Evolutionary conservation across 2,888 invertebrate genomes (phyloP).

Genomic region (Dolichomitus sp.): DNA sequence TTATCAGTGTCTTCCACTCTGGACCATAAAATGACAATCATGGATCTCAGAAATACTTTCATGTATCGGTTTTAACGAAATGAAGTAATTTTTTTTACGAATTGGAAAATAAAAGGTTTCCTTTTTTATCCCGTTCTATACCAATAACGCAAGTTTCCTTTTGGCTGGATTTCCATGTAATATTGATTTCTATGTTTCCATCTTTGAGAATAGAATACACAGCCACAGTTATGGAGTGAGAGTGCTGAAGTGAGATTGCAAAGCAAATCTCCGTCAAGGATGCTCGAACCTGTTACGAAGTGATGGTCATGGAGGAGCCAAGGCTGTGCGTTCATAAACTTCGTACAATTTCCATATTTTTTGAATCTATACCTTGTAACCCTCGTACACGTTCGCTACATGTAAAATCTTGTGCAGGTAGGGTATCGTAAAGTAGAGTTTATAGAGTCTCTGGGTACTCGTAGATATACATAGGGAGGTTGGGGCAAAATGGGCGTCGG

Average conservation of each 20-base stretch:
- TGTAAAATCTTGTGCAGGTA: neutral
- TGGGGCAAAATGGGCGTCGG: no score
- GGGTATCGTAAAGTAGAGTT: neutral
- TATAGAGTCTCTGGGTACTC: neutral
- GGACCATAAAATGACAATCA: no score
- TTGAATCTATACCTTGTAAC: neutral
- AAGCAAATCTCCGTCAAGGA: conserved; percentile 5
- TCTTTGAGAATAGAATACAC: neutral
- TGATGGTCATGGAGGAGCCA: neutral
- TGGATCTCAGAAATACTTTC: no score
- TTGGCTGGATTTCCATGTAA: no score
- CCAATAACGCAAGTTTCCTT: no score
- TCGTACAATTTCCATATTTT: conserved; percentile 23
- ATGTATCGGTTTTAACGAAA: no score
- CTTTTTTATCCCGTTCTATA: no score
- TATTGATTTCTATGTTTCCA: no score
- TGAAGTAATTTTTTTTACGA: no score
- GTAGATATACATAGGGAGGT: neutral
- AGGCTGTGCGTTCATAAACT: conserved; percentile 9
- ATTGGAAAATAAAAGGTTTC: no score
- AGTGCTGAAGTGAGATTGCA: neutral
- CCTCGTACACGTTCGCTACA: neutral
- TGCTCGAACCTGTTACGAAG: conserved; percentile 3
- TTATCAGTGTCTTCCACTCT: no score
- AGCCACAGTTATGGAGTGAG: neutral